Percentiles rank a stretch among this genome's conserved stretches.
These are phyloP conservation scores for Acanthurus tractus DNA, from an alignment of 2,797 vertebrate genomes.

Conservation along the genomic window DNA sequence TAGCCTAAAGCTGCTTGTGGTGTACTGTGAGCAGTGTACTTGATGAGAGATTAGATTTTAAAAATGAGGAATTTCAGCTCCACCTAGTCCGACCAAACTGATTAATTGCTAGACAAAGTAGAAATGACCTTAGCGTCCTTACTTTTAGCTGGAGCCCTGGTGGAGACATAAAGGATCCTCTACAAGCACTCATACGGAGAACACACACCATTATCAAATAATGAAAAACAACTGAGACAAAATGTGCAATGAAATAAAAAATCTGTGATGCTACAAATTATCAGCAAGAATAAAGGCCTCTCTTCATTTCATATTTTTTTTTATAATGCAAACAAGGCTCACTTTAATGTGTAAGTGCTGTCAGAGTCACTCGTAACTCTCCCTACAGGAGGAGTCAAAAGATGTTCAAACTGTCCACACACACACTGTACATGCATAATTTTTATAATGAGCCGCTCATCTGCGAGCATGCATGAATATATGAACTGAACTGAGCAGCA, in stretches of 20 bases:
- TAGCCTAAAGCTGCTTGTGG: too few species aligned
- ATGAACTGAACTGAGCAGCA: conserved; percentile 47
- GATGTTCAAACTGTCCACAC: conserved; percentile 58
- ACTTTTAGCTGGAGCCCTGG: not conserved
- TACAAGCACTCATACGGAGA: not conserved
- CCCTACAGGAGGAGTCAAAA: conserved; percentile 38
- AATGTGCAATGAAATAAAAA: conserved; percentile 4
- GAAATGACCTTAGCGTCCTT: not conserved
- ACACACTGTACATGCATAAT: conserved; percentile 65
- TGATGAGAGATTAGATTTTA: not conserved
- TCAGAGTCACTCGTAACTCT: conserved; percentile 41
- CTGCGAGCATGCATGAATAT: conserved; percentile 49
- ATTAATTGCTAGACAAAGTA: not conserved
- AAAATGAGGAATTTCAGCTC: not conserved
- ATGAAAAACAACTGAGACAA: not conserved
- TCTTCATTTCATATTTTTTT: conserved; percentile 25
- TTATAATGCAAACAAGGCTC: conserved; percentile 37
- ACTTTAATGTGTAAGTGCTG: conserved; percentile 37
- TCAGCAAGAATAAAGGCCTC: conserved; percentile 6
- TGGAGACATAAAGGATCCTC: not conserved
- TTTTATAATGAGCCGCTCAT: conserved; percentile 73
- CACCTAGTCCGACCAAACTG: not conserved
- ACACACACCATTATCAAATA: not conserved
- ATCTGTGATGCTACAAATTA: not conserved
- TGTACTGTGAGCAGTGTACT: too few species aligned